Percentiles rank a stretch among this genome's conserved stretches.
phyloP scores from a whole-genome alignment of 2,113 vertebrate genomes.

The Condylura cristata region DNA sequence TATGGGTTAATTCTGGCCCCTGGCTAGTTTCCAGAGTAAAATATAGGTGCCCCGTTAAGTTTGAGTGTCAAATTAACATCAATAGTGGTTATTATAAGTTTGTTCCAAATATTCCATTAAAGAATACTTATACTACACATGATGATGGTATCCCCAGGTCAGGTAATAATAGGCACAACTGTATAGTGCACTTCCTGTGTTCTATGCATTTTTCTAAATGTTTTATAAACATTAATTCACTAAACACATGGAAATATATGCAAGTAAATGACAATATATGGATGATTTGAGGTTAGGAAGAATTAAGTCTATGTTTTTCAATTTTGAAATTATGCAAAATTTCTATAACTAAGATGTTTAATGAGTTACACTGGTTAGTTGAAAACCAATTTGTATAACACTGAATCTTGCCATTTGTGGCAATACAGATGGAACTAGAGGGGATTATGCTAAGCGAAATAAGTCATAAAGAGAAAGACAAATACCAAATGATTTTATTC shows the following conservation, averaged over 20 bases:
- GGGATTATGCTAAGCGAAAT: too few relatives aligned
- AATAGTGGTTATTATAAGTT: not conserved
- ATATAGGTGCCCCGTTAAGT: not conserved
- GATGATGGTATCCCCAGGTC: not conserved
- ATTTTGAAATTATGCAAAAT: slow-evolving; percentile 5
- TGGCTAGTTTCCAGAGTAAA: not conserved
- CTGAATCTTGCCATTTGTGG: too few relatives aligned
- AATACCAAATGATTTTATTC: too few relatives aligned
- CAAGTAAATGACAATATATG: not conserved
- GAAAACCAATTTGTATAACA: not conserved
- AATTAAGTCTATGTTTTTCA: not conserved
- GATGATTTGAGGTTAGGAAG: not conserved
- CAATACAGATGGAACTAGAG: too few relatives aligned
- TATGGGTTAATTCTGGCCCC: not conserved
- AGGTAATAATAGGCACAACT: not conserved
- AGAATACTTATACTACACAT: not conserved
- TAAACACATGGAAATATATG: not conserved
- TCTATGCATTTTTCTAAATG: not conserved
- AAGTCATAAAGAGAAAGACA: too few relatives aligned
- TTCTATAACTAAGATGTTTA: not conserved
- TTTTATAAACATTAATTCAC: not conserved
- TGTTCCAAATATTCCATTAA: not conserved
- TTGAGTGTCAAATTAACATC: not conserved
- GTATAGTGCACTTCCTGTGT: not conserved
- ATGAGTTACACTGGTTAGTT: not conserved